These are phyloP conservation scores for Globicephala melas DNA, from an alignment of 2,113 vertebrate species.

Conservation along the genomic window DNA sequence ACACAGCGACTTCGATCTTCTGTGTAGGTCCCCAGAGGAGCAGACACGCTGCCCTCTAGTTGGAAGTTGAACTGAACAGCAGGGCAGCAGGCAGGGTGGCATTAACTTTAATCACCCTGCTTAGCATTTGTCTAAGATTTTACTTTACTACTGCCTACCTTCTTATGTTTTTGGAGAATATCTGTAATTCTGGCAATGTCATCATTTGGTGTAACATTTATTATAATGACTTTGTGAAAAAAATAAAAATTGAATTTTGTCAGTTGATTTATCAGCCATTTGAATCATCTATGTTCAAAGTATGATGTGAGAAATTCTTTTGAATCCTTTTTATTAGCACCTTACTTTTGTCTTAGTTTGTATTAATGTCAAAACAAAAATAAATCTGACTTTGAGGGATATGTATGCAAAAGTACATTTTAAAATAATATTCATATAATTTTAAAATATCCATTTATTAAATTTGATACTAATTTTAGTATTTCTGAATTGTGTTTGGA, in stretches of 20 bases:
- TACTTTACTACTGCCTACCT: neutral
- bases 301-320: neutral
- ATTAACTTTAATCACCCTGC: conserved; percentile 50
- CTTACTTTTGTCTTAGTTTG: conserved; percentile 11
- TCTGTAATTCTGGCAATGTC: neutral
- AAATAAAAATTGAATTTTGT: neutral
- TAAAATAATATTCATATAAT: neutral
- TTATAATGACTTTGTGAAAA: neutral
- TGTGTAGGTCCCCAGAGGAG: neutral
- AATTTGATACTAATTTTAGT: neutral
- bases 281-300: neutral
- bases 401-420: neutral
- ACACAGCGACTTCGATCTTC: conserved; percentile 7
- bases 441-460: neutral
- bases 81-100: neutral
- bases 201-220: conserved; percentile 13
- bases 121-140: conserved; percentile 1
- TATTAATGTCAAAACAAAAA: neutral
- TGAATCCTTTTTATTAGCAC: neutral
- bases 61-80: conserved; percentile 31
- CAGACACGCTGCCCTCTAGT: neutral
- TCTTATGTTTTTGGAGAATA: conserved; percentile 30
- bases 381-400: neutral
- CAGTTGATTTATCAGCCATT: conserved; percentile 31
- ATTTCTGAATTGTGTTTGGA: conserved; percentile 16